Evolutionary conservation across 2,797 vertebrate species (phyloP).

Genomic region (Aeoliscus strigatus): DNA sequence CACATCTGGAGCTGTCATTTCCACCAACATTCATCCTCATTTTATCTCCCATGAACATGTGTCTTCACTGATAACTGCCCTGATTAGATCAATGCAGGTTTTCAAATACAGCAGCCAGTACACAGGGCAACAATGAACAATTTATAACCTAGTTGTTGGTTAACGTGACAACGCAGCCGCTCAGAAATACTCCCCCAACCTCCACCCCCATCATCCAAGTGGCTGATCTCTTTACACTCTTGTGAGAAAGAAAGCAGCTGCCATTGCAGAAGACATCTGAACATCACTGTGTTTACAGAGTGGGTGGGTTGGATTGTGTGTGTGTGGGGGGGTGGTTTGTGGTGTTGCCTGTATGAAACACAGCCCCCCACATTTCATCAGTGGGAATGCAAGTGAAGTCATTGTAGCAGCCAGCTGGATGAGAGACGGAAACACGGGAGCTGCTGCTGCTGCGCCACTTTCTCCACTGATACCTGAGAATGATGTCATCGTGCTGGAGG

Average conservation of each 20-base stretch:
- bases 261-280: constrained; percentile 33
- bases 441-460: constrained; percentile 74
- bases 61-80: background rate
- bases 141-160: no score
- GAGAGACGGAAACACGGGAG: constrained; percentile 58
- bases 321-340: no score
- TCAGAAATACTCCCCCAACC: no score
- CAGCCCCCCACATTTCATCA: constrained; percentile 48
- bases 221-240: constrained; percentile 24
- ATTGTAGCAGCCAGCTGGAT: constrained; percentile 43
- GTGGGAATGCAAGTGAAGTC: constrained; percentile 44
- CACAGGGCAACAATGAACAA: no score
- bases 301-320: constrained; percentile 12
- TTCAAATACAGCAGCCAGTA: no score
- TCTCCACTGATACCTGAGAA: constrained; percentile 70
- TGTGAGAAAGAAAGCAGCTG: constrained; percentile 26
- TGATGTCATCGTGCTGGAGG: constrained; percentile 75
- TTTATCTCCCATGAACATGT: background rate
- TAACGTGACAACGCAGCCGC: no score
- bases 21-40: constrained; percentile 13
- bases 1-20: constrained; percentile 31
- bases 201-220: constrained; percentile 27
- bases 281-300: constrained; percentile 38
- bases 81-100: constrained; percentile 16
- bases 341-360: constrained; percentile 43